These are phyloP conservation scores for Lophotis ruficrista DNA, from an alignment of 2,113 vertebrate species.

Conservation along the genomic window DNA sequence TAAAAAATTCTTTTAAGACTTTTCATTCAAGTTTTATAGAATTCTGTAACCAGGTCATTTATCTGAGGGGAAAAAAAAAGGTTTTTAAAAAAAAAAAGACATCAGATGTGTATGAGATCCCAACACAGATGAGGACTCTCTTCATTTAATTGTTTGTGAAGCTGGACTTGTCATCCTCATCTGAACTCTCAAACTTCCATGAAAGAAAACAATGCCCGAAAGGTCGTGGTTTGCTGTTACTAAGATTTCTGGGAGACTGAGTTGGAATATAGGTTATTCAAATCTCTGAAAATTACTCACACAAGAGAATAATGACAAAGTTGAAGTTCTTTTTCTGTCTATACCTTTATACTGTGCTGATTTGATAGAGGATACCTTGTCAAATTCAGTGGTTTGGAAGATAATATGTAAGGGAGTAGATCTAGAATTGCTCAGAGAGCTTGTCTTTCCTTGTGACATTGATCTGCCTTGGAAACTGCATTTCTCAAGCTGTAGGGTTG, in stretches of 20 bases:
- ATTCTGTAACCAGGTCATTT: constrained; percentile 1
- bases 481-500: background rate
- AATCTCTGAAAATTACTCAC: background rate
- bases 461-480: background rate
- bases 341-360: background rate
- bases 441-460: background rate
- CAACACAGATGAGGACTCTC: background rate
- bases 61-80: background rate
- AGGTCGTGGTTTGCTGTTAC: background rate
- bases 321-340: background rate
- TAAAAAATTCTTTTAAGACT: constrained; percentile 26
- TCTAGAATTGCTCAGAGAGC: background rate
- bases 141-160: background rate
- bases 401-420: background rate
- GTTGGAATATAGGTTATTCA: background rate
- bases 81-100: background rate
- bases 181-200: background rate
- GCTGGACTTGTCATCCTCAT: background rate
- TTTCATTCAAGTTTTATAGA: background rate
- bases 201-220: background rate
- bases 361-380: background rate
- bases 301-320: background rate
- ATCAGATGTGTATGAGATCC: background rate
- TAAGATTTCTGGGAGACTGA: background rate
- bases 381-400: constrained; percentile 1